phyloP scores from a whole-genome alignment of 2,113 vertebrate genomes.

The Tyto alba region DNA sequence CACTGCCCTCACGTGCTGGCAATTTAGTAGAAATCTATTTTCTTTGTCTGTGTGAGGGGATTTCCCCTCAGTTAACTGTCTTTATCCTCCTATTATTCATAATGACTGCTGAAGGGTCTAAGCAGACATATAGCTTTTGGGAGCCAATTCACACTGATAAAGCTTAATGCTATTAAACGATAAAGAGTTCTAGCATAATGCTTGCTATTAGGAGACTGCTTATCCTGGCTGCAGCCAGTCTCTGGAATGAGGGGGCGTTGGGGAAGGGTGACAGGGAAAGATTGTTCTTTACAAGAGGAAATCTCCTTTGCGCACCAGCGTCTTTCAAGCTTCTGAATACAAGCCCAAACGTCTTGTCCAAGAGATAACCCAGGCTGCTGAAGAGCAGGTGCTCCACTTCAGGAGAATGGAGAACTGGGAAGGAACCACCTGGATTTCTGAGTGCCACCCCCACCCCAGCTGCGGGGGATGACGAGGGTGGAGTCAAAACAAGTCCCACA shows the following conservation, averaged over 20 bases:
- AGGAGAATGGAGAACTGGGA: background rate
- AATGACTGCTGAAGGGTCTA: background rate
- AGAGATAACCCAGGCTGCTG: background rate
- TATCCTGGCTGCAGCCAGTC: background rate
- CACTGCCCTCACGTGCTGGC: background rate
- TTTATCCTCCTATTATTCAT: background rate
- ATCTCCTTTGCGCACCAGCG: background rate
- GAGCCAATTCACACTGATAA: background rate
- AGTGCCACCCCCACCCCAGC: background rate
- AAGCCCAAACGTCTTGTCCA: background rate
- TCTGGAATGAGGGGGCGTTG: fast-evolving
- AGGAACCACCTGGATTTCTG: background rate
- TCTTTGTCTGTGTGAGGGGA: background rate
- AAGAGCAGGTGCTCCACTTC: background rate
- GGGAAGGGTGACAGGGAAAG: background rate
- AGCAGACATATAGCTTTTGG: background rate
- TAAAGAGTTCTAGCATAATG: background rate
- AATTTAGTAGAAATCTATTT: background rate
- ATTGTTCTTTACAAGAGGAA: background rate
- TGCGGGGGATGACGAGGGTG: fast-evolving
- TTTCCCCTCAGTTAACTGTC: background rate
- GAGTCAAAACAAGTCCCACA: background rate
- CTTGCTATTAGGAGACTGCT: background rate
- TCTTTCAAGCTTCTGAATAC: background rate
- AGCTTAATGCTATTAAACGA: background rate